phyloP scores from a whole-genome alignment of 1,140 invertebrate species.

The Apis florea region DNA sequence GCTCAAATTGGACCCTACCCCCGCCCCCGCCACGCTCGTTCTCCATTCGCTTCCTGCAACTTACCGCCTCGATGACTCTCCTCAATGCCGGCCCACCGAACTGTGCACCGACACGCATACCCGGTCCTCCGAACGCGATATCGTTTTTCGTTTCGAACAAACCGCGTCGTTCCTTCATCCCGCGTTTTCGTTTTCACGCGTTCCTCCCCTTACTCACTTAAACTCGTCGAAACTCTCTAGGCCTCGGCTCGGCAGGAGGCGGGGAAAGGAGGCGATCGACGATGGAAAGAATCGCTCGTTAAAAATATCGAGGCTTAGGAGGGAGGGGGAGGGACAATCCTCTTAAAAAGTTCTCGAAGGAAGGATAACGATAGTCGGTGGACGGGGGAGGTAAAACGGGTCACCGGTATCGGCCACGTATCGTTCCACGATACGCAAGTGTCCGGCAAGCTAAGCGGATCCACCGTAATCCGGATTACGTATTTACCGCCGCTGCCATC shows the following conservation, averaged over 20 bases:
- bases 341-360: slow-evolving; percentile 61
- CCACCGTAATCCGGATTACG: slow-evolving; percentile 80
- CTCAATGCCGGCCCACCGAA: slow-evolving; percentile 16
- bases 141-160: too few relatives aligned
- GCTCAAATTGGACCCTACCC: slow-evolving; percentile 72
- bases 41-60: slow-evolving; percentile 63
- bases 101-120: neutral
- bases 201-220: neutral
- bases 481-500: slow-evolving; percentile 76
- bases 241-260: neutral
- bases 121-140: too few relatives aligned
- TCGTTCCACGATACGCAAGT: slow-evolving; percentile 74
- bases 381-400: slow-evolving; percentile 34
- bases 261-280: neutral
- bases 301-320: slow-evolving; percentile 64
- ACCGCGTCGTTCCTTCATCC: too few relatives aligned
- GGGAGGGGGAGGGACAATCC: slow-evolving; percentile 44
- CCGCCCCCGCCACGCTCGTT: slow-evolving; percentile 47
- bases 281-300: slow-evolving; percentile 55
- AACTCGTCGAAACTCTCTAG: slow-evolving; percentile 11
- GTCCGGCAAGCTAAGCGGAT: slow-evolving; percentile 79
- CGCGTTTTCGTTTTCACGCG: too few relatives aligned
- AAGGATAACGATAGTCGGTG: slow-evolving; percentile 38
- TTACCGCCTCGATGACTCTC: slow-evolving; percentile 53
- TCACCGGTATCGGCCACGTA: slow-evolving; percentile 70